Evolutionary conservation across 2,888 invertebrate genomes (phyloP), one percentile per base, ranked within the genome.

Genomic region (Amphipyra tragopoginis): DNA sequence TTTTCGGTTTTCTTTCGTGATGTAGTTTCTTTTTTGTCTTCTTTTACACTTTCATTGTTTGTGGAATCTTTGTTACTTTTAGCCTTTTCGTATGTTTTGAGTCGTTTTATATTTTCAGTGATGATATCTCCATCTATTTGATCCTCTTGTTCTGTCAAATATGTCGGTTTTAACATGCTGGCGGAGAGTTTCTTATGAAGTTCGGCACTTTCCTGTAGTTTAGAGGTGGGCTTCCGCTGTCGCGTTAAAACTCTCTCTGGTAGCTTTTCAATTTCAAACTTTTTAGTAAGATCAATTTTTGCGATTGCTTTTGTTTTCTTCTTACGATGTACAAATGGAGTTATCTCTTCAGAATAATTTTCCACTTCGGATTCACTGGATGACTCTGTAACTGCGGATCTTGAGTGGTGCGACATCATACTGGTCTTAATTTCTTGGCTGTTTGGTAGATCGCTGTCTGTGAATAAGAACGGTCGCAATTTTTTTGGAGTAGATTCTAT

Each of bases 341-440:
- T 88, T 10, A 64, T 72, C 48, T 82, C 86, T 70, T 88, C 85
- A 0, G 86, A 81, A 67, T 84, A 79, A 11, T 83, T 80, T 76
- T 92, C 92, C 2, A 74, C 57, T 62, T 93, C 93, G 6, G 92
- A 91, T 39, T 91, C 92, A 77, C 90, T 91, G 0, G 90, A 90
- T 7, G 86, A 84, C 62, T 90, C 90, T 10, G 83, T 83, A 2
- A 81, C 75, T 2, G 50, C 10, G 13, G 68, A 51, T 70, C 75
- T 86, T 3, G 69, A 45, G 44, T 65, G 71, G 44, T 65, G 71
- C 8, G 78, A 59, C 15, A 84, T 75, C 5, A 90, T 81, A 72
- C 79, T 85, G 8, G 79, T 86, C 79, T 90, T 90, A 47, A 93
- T 94, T 85, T 94, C 92, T 81, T 93, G 92, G 63, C 92, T 94